Conservation (phyloP, 2,888 invertebrate species). For the Eilema caniola region DNA sequence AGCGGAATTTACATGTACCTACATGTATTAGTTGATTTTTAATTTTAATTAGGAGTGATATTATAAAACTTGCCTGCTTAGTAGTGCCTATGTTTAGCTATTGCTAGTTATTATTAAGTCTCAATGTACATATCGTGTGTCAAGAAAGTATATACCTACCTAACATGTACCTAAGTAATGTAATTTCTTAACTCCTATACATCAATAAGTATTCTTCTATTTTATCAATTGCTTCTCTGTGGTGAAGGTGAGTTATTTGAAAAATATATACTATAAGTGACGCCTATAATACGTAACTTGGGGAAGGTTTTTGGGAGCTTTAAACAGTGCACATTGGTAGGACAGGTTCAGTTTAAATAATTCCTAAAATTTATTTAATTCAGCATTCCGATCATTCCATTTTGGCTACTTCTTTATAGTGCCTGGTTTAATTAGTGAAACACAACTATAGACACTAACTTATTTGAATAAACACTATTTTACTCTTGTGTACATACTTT, state of each 20-base stretch:
- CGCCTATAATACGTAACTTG: no score
- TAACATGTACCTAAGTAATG: background rate
- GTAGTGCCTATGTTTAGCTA: constrained; percentile 18
- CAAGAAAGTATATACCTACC: constrained; percentile 17
- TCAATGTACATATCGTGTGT: constrained; percentile 29
- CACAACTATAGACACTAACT: no score
- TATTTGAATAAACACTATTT: no score
- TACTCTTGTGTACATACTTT: no score
- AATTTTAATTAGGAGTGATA: constrained; percentile 27
- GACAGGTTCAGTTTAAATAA: no score
- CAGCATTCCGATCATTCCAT: no score
- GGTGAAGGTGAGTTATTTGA: constrained; percentile 37
- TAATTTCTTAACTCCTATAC: background rate
- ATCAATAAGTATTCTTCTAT: background rate
- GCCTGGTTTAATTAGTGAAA: no score
- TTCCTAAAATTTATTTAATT: no score
- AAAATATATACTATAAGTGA: background rate
- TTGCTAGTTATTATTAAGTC: constrained; percentile 25
- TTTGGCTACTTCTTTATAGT: no score
- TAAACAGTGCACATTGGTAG: no score
- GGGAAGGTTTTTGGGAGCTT: no score
- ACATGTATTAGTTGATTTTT: constrained; percentile 17
- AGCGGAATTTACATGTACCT: constrained; percentile 15
- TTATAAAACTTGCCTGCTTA: constrained; percentile 42
- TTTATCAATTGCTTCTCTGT: constrained; percentile 11